Conservation (phyloP, 2,113 vertebrate genomes). For the Hippocampus comes region DNA sequence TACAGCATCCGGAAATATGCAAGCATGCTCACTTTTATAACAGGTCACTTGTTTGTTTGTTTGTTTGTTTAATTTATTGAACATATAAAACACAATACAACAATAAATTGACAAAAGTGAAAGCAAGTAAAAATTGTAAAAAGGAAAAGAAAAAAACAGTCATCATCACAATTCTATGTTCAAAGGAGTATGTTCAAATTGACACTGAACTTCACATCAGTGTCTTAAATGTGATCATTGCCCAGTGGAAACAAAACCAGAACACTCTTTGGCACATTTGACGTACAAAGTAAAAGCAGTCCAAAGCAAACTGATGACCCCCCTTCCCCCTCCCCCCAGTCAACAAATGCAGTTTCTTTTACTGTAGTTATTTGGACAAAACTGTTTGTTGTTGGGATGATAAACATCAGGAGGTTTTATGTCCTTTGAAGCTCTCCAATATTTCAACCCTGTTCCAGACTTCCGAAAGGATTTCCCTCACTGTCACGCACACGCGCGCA, state of each 20-base stretch:
- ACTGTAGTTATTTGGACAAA: not conserved
- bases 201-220: not conserved
- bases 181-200: not conserved
- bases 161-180: too few relatives aligned
- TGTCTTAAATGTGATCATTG: not conserved
- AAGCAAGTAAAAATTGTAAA: too few relatives aligned
- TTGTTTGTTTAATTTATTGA: too few relatives aligned
- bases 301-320: not conserved
- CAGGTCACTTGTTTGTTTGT: too few relatives aligned
- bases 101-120: too few relatives aligned
- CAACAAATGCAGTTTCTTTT: constrained; percentile 8
- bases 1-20: not conserved
- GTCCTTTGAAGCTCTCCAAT: constrained; percentile 38
- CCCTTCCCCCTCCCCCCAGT: too few relatives aligned
- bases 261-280: not conserved
- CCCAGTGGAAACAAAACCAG: not conserved
- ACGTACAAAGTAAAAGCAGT: not conserved
- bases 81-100: too few relatives aligned
- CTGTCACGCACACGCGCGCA: constrained; percentile 39
- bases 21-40: not conserved
- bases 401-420: constrained; percentile 50
- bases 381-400: constrained; percentile 3
- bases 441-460: constrained; percentile 55
- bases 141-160: too few relatives aligned
- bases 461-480: constrained; percentile 66